Evolutionary conservation across 2,888 invertebrate species (phyloP).

Genomic region (Eupithecia inturbata): DNA sequence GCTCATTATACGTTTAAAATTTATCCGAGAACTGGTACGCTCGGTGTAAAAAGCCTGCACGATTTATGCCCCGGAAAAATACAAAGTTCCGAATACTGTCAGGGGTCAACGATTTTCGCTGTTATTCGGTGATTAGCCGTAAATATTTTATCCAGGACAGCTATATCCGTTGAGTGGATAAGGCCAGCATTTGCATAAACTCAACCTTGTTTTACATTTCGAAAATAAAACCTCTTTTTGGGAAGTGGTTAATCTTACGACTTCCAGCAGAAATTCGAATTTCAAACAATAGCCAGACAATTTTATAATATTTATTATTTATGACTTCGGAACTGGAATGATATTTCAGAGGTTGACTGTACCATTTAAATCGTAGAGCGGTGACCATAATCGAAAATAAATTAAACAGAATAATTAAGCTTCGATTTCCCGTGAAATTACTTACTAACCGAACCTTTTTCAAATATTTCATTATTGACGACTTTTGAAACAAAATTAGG

Average conservation of each 20-base stretch:
- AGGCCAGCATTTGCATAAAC: slow-evolving; percentile 16
- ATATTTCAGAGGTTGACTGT: slow-evolving; percentile 18
- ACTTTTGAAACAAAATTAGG: slow-evolving; percentile 12
- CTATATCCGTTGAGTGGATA: slow-evolving; percentile 21
- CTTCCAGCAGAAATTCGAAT: not conserved
- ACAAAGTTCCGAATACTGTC: slow-evolving; percentile 12
- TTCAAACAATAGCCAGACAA: not conserved
- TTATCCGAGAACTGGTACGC: slow-evolving; percentile 29
- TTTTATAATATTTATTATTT: not conserved
- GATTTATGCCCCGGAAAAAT: slow-evolving; percentile 14
- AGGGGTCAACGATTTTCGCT: slow-evolving; percentile 16
- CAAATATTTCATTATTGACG: slow-evolving; percentile 22
- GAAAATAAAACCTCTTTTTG: not conserved
- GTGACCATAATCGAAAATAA: slow-evolving; percentile 27
- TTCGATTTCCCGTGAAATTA: slow-evolving; percentile 30
- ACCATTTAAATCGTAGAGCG: slow-evolving; percentile 31
- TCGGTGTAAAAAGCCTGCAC: slow-evolving; percentile 20
- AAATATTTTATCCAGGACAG: slow-evolving; percentile 24
- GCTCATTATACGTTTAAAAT: slow-evolving; percentile 41
- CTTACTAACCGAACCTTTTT: slow-evolving; percentile 11
- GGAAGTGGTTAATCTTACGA: slow-evolving; percentile 12
- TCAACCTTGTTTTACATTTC: slow-evolving; percentile 5
- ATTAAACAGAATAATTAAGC: slow-evolving; percentile 31
- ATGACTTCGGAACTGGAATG: not conserved
- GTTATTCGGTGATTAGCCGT: slow-evolving; percentile 26